Conservation (phyloP, 1,140 invertebrate genomes). For the Gryon sp. region DNA sequence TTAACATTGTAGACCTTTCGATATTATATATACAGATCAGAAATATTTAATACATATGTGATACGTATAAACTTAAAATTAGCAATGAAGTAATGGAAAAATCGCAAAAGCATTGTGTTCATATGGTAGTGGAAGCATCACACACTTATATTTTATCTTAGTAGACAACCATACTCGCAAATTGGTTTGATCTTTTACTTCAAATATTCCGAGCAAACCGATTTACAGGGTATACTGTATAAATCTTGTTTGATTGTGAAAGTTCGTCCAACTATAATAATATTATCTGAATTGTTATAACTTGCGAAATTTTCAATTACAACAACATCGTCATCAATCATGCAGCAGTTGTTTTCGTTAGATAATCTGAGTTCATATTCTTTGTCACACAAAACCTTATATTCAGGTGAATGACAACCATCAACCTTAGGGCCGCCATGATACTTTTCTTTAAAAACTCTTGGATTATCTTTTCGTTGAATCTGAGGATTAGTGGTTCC, state of each 20-base stretch:
- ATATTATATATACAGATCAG: too few relatives aligned
- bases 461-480: too few relatives aligned
- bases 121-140: too few relatives aligned
- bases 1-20: too few relatives aligned
- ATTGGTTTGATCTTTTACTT: neutral
- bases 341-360: slow-evolving; percentile 3
- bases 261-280: slow-evolving; percentile 7
- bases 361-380: neutral
- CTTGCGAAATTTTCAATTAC: slow-evolving; percentile 9
- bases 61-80: too few relatives aligned
- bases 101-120: too few relatives aligned
- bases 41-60: too few relatives aligned
- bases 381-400: neutral
- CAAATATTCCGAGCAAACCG: slow-evolving; percentile 1
- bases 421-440: neutral
- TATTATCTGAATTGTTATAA: neutral
- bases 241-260: neutral
- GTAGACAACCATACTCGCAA: neutral
- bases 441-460: neutral
- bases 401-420: slow-evolving; percentile 5
- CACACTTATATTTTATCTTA: neutral
- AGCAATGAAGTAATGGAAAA: too few relatives aligned
- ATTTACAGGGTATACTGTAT: slow-evolving; percentile 4
- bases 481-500: too few relatives aligned
- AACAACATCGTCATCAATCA: neutral